Conservation (phyloP, 2,888 invertebrate genomes). For the Crioceris asparagi region DNA sequence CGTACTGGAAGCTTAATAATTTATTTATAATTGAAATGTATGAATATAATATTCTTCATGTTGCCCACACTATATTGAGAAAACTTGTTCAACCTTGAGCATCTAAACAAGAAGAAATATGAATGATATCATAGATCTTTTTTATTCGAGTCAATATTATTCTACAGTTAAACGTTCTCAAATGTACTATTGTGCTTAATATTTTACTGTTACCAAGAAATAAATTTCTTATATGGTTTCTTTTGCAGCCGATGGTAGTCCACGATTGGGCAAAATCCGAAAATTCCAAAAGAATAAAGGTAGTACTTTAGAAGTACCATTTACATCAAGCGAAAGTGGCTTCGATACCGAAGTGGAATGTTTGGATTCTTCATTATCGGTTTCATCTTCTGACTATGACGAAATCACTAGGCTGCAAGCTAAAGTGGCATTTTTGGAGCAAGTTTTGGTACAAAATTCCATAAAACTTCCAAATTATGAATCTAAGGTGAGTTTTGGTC, state of each 20-base stretch:
- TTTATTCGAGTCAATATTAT: too few species aligned
- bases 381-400: conserved; percentile 21
- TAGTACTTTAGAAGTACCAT: conserved; percentile 33
- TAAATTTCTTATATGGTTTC: conserved; percentile 4
- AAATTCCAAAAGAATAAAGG: conserved; percentile 40
- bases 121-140: too few species aligned
- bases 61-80: too few species aligned
- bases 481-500: conserved; percentile 25
- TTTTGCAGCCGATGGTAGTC: conserved; percentile 42
- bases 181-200: too few species aligned
- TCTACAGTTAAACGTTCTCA: too few species aligned
- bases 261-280: conserved; percentile 48
- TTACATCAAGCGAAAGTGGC: conserved; percentile 35
- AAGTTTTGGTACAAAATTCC: conserved; percentile 23
- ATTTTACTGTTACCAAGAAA: too few species aligned
- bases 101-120: too few species aligned
- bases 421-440: conserved; percentile 35
- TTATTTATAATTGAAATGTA: too few species aligned
- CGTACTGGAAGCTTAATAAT: too few species aligned
- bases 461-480: conserved; percentile 23
- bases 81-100: too few species aligned
- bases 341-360: conserved; percentile 37
- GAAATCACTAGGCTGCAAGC: conserved; percentile 30
- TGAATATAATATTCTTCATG: too few species aligned
- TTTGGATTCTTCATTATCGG: conserved; percentile 30